phyloP scores from a whole-genome alignment of 2,797 vertebrate species.

The Sparidentex hasta region DNA sequence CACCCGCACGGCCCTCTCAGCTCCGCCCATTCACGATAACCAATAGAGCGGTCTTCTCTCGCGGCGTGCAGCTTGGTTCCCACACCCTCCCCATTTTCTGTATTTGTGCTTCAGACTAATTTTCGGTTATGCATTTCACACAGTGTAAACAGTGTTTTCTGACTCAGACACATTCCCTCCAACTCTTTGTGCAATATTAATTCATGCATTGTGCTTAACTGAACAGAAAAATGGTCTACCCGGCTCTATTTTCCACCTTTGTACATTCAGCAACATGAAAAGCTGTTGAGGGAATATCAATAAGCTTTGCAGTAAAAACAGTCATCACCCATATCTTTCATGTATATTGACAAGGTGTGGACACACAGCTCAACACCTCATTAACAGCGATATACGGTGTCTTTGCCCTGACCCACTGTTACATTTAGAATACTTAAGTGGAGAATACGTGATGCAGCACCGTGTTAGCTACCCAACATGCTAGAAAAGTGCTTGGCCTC shows the following conservation, averaged over 20 bases:
- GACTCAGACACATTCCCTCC: constrained; percentile 35
- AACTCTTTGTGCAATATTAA: constrained; percentile 33
- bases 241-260: constrained; percentile 8
- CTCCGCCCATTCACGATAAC: constrained; percentile 52
- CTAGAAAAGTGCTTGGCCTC: neutral
- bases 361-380: constrained; percentile 20
- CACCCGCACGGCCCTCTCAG: constrained; percentile 45
- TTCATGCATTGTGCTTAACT: constrained; percentile 45
- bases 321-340: constrained; percentile 9
- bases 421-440: constrained; percentile 1
- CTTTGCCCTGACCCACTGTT: neutral
- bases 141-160: constrained; percentile 43
- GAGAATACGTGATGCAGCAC: neutral
- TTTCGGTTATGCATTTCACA: constrained; percentile 34
- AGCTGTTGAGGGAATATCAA: constrained; percentile 16
- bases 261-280: constrained; percentile 22
- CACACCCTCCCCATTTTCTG: constrained; percentile 15
- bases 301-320: constrained; percentile 10
- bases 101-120: constrained; percentile 26
- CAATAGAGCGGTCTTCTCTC: constrained; percentile 30
- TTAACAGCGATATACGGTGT: constrained; percentile 16
- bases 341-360: constrained; percentile 40
- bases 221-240: constrained; percentile 13
- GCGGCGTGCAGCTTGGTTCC: constrained; percentile 41
- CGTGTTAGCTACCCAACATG: neutral